Base-by-base conservation (phyloP, 2,888 invertebrate genomes). In the Lochmaea capreae region DNA sequence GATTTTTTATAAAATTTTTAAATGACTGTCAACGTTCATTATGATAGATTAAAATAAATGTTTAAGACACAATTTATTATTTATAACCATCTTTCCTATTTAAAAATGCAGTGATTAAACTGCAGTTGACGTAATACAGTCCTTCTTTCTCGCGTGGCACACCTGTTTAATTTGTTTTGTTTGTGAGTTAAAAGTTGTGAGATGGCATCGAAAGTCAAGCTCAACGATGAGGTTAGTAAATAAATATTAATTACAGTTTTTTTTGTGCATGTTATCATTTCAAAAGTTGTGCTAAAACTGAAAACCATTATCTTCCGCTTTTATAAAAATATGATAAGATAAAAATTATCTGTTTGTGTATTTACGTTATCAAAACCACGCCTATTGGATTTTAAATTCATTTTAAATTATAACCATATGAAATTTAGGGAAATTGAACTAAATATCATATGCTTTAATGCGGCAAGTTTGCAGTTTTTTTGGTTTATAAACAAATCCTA, bases 181-280 rank as follows among this genome's bases (percentile, higher is more conserved):
- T 75, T 73, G 70, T 75, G 16, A 42, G 62, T 63, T 63, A 61
- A 62, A 70, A 61, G 71, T 71, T 74, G 72, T 73, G 77, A 75
- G 76, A 86, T 86, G 86, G 84, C 85, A 71, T 85, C 85, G 81
- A 85, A 86, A 80, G 84, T 84, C 77, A 84, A 84, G 80, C 81
- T 86, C 77, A 85, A 84, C 79, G 86, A 86, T 73, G 86, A 86
- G 86, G 86, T 86, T 80, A 86, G 86, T 84, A 58, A 43, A 70
- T 59, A 67, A 72, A 69, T 71, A 71, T 65, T 71, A 65, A 39
- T 71, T 67, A 5, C 49, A 61, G 58, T 73, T 58, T 42, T n/a
- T 26, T 18, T 4, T 57, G 49, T 67, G 72, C 74, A 75, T 75
- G 77, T 68, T 72, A 71, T 49, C 22, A 67, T 57, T 54, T 43